These are phyloP conservation scores for Proisotoma minuta DNA, from an alignment of 2,888 invertebrate genomes.

Conservation along the genomic window DNA sequence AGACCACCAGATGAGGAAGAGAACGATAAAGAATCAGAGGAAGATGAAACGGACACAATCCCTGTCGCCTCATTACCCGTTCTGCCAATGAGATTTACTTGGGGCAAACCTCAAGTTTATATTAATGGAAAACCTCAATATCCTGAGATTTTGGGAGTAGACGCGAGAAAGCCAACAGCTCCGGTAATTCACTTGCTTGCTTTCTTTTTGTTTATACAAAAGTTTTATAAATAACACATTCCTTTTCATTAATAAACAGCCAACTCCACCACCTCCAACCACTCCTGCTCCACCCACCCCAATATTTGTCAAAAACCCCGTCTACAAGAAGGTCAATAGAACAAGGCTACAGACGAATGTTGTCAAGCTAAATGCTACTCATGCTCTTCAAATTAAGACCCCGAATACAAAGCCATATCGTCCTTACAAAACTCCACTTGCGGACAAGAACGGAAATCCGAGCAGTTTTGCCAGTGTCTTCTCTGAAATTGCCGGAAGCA, in stretches of 20 bases:
- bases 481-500: constrained; percentile 30
- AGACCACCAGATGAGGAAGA: not conserved
- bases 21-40: constrained; percentile 10
- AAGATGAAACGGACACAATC: constrained; percentile 7
- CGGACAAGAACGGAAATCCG: constrained; percentile 28
- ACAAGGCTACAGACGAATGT: constrained; percentile 10
- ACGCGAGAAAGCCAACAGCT: constrained; percentile 6
- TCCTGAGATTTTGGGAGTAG: constrained; percentile 12
- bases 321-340: constrained; percentile 22
- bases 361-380: constrained; percentile 23
- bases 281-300: constrained; percentile 27
- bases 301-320: constrained; percentile 23
- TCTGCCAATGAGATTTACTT: constrained; percentile 27
- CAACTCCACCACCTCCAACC: constrained; percentile 18
- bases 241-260: not conserved
- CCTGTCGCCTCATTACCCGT: constrained; percentile 22
- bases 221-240: no score
- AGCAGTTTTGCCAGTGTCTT: constrained; percentile 30
- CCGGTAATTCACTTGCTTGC: not conserved
- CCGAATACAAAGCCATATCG: constrained; percentile 25
- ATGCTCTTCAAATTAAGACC: constrained; percentile 16
- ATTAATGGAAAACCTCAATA: constrained; percentile 16
- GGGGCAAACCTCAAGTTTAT: constrained; percentile 23
- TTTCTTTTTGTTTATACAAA: no score
- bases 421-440: constrained; percentile 13